Base-by-base conservation (phyloP, 2,797 vertebrate species). In the Cyclura pinguis region DNA sequence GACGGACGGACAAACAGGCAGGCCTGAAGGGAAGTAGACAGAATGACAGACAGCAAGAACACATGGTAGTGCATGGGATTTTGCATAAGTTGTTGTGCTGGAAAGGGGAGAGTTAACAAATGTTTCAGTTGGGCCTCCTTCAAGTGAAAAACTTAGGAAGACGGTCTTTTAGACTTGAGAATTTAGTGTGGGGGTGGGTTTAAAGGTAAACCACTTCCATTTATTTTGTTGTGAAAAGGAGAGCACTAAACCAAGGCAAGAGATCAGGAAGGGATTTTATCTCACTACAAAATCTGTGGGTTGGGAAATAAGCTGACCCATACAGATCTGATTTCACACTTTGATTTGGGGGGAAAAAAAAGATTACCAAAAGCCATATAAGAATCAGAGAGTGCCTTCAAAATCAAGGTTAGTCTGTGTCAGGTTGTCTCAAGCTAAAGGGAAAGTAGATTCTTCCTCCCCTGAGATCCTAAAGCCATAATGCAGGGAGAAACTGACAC, bases 401-500 rank as follows among this genome's bases (percentile, higher is more conserved):
- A 1, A 74, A 80, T 32, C 18, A 86, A 92, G 57, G 7, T 50
- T 52, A 55, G 76, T 78, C 42, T 81, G 42, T 74, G 5, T 16
- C 55, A 64, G 72, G 74, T 27, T 93, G 1, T 38, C 52, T 24
- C 3, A 42, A 12, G 47, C 3, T 35, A 90, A 73, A 22, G 7
- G 73, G 80, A 47, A 85, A 83, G 69, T 24, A 59, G 76, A 77
- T 32, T 32, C 29, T 22, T 35, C 38, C 57, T 47, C 52, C 81
- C 74, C 5, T 20, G 7, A 47, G 0, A 22, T 67, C 72, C 6
- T 22, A 4, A 38, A 88, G 73, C 93, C 91, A 95, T 89, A 90
- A 87, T 4, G 93, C 62, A 95, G 96, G 93, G 93, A 91, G 35
- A 97, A 96, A 93, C 94, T 97, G 95, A 96, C 93, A 96, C 93